phyloP scores from a whole-genome alignment of 2,113 vertebrate genomes.

The Sitta europaea region DNA sequence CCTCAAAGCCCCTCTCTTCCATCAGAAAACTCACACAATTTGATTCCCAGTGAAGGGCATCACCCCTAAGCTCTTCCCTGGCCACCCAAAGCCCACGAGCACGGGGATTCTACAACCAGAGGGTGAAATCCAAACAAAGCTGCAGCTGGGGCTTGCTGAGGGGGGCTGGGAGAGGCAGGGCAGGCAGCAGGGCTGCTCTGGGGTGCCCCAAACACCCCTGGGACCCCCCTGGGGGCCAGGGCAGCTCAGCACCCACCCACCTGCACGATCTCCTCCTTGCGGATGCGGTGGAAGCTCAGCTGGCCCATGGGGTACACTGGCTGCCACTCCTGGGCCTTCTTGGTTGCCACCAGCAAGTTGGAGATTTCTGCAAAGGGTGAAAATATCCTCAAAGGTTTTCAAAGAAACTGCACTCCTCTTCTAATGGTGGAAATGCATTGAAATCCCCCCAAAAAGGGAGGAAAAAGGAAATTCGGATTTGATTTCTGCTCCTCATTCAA shows the following conservation, averaged over 20 bases:
- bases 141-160: not conserved
- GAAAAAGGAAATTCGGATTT: not conserved
- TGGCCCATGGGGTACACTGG: constrained; percentile 76
- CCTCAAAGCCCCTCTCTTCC: not conserved
- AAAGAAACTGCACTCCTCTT: not conserved
- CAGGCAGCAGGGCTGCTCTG: not conserved
- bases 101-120: not conserved
- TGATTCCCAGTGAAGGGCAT: not conserved
- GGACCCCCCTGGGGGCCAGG: not conserved
- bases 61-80: not conserved
- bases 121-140: not conserved
- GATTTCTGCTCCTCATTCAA: not conserved
- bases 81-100: rapidly evolving
- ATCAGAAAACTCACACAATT: not conserved
- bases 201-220: not conserved
- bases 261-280: constrained; percentile 89
- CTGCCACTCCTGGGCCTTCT: constrained; percentile 78
- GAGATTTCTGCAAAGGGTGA: constrained; percentile 83
- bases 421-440: not conserved
- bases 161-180: not conserved
- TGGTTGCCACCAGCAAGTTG: constrained; percentile 93
- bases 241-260: constrained; percentile 65
- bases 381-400: not conserved
- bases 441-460: not conserved
- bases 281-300: constrained; percentile 90